Base-by-base conservation (phyloP, 2,797 vertebrate genomes). In the Stomatorhinus walkeri region DNA sequence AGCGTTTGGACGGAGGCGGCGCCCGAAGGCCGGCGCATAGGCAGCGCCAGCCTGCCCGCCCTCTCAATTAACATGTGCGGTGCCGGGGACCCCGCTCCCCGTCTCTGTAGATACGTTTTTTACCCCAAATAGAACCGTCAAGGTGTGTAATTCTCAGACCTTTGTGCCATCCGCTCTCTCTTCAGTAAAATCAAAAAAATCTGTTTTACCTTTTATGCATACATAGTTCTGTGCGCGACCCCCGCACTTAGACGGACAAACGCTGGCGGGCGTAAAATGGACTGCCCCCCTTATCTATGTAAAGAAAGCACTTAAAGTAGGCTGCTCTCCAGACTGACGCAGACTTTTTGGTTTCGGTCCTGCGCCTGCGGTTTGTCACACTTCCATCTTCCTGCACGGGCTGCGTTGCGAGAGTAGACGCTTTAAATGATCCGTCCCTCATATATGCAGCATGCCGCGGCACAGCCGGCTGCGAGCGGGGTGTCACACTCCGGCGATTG, bases 201-300 rank as follows among this genome's bases (percentile, higher is more conserved):
- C 1, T 89, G 81, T 89, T 91, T 92, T 91, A 3, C 79, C 86
- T 90, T 93, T 92, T 93, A 92, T 93, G 91, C 93, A 94, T 91
- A 94, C 22, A 59, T 0, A 54, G 14, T 54, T 54, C 16, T 54
- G 49, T 51, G 16, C 4, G 14, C 51, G 4, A 1, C 4, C 52
- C 14, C 52, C 4, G 4, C 0, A 54, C 16, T 54, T 19, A 5
- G 16, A 54, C 1, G 52, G 16, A 3, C 16, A 54, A 54, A 19
- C 16, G 4, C 52, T 54, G 16, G n/a, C 56, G n/a, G n/a, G n/a
- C 19, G 56, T 59, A 61, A 61, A 61, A 9, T 61, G 8, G 22
- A 3, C 8, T 22, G 7, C 7, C n/a, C 52, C 51, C 19, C 10
- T 0, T 61, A 61, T 61, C 56, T 8, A 24, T 24, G 56, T 24